These are phyloP conservation scores for Melanostoma mellinum DNA, from an alignment of 2,888 invertebrate genomes.

Conservation along the genomic window DNA sequence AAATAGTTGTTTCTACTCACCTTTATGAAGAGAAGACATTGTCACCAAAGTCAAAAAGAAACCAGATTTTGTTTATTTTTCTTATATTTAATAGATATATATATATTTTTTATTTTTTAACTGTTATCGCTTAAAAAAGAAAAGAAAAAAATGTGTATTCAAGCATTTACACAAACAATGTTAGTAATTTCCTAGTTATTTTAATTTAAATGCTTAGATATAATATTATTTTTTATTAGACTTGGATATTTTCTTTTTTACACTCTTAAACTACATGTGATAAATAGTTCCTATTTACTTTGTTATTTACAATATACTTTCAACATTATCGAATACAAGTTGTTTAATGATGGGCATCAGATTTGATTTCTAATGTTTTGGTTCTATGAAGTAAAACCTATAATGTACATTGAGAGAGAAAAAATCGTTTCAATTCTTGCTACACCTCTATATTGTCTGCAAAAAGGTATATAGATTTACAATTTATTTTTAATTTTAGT, in stretches of 20 bases:
- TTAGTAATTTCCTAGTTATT: constrained; percentile 43
- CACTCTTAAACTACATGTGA: constrained; percentile 27
- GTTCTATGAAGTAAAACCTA: too few relatives aligned
- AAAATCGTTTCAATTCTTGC: too few relatives aligned
- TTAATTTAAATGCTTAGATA: constrained; percentile 24
- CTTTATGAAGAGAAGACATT: too few relatives aligned
- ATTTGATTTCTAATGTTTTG: too few relatives aligned
- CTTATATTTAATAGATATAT: constrained; percentile 54
- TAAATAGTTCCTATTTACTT: constrained; percentile 12
- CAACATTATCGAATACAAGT: not conserved
- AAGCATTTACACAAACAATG: constrained; percentile 59
- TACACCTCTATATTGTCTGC: too few relatives aligned
- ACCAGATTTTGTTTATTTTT: not conserved
- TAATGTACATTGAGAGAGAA: too few relatives aligned
- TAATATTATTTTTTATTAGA: constrained; percentile 41
- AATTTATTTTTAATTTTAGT: too few relatives aligned
- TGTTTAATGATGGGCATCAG: not conserved
- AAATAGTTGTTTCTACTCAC: too few relatives aligned
- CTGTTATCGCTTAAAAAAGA: constrained; percentile 55
- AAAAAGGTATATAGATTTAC: too few relatives aligned
- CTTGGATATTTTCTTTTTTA: constrained; percentile 50
- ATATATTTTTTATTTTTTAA: constrained; percentile 63
- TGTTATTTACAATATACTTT: constrained; percentile 42
- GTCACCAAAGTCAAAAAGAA: not conserved
- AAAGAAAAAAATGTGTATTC: constrained; percentile 38